Conservation (phyloP, 2,888 invertebrate genomes). For the Pollenia griseotomentosa region DNA sequence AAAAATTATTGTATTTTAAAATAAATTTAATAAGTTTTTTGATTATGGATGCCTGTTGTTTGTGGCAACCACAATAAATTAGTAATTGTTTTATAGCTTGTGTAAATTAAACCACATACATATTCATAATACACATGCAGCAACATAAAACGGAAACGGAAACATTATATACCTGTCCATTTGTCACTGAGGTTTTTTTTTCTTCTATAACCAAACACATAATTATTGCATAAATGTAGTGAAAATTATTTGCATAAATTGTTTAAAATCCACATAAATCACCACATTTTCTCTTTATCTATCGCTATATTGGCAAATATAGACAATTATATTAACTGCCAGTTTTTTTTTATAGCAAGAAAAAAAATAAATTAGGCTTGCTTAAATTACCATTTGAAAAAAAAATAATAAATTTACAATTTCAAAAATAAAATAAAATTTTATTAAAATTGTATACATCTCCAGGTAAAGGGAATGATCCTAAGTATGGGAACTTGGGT, state of each 20-base stretch:
- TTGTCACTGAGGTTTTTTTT: conserved; percentile 69
- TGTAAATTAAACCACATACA: conserved; percentile 23
- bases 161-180: conserved; percentile 68
- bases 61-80: conserved; percentile 63
- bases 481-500: too few species aligned
- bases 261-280: conserved; percentile 26
- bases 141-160: conserved; percentile 68
- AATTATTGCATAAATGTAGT: conserved; percentile 28
- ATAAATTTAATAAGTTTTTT: conserved; percentile 35
- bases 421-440: too few species aligned
- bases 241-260: conserved; percentile 36
- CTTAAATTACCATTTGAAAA: background rate
- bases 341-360: background rate
- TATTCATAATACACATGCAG: background rate
- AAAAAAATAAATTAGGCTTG: background rate
- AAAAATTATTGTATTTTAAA: background rate
- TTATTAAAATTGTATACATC: too few species aligned
- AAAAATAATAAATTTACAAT: too few species aligned
- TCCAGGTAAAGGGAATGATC: too few species aligned
- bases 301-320: conserved; percentile 1
- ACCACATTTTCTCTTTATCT: conserved; percentile 26
- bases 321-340: background rate
- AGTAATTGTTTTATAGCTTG: conserved; percentile 68
- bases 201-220: background rate
- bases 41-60: background rate